Percentiles rank a stretch among this genome's conserved stretches.
These are phyloP conservation scores for Whitmania pigra DNA, from an alignment of 1,140 invertebrate species.

Conservation along the genomic window DNA sequence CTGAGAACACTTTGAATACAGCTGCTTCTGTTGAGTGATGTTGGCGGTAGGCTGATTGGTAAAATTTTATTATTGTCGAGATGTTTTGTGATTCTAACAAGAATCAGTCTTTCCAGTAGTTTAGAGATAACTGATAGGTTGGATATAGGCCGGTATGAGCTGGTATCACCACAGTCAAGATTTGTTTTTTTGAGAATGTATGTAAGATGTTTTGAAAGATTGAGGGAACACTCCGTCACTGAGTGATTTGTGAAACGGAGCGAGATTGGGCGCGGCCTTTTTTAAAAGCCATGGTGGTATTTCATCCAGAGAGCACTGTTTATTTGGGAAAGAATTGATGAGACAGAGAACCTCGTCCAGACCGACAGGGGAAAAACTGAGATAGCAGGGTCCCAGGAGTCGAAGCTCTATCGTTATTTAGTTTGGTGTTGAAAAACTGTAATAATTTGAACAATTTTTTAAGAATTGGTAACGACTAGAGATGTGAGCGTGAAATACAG, in stretches of 20 bases:
- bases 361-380: no score
- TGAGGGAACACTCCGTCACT: not conserved
- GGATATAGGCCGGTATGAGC: not conserved
- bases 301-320: not conserved
- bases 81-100: not conserved
- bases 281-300: not conserved
- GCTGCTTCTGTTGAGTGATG: no score
- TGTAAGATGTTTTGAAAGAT: not conserved
- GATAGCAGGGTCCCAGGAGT: no score
- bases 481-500: no score
- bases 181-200: not conserved
- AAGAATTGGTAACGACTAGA: no score
- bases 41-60: no score
- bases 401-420: no score
- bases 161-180: not conserved
- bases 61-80: no score
- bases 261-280: not conserved
- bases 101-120: not conserved
- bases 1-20: no score
- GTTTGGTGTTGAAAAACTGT: no score
- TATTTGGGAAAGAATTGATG: not conserved
- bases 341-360: not conserved
- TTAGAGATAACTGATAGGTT: conserved; percentile 2
- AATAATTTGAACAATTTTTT: no score
- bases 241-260: not conserved